Percentiles rank a stretch among this genome's conserved stretches.
Evolutionary conservation across 2,113 vertebrate species (phyloP).

Genomic region (Ptyas mucosa): DNA sequence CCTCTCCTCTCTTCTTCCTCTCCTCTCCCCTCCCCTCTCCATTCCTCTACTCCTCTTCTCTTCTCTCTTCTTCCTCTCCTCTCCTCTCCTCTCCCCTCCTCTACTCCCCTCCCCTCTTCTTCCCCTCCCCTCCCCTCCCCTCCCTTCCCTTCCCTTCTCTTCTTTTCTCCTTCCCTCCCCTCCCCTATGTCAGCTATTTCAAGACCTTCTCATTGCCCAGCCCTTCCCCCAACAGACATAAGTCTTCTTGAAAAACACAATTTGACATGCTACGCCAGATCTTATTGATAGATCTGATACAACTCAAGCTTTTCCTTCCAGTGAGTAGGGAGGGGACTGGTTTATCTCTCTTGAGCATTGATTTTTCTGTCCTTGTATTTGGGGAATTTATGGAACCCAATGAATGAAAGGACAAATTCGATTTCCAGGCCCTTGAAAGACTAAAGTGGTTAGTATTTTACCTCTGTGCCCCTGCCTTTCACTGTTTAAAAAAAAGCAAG

Average conservation of each 20-base stretch:
- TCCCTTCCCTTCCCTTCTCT: accelerated
- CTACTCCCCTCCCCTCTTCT: neutral
- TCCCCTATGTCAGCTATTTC: neutral
- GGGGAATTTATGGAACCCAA: slow-evolving; percentile 54
- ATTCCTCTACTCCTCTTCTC: no score
- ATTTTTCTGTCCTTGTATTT: slow-evolving; percentile 55
- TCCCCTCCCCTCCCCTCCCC: accelerated
- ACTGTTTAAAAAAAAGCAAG: neutral
- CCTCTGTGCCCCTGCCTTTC: neutral
- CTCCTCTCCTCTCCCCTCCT: no score
- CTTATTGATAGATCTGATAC: neutral
- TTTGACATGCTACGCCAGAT: slow-evolving; percentile 35
- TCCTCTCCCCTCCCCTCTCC: neutral
- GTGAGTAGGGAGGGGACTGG: slow-evolving; percentile 16
- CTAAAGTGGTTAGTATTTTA: slow-evolving; percentile 41
- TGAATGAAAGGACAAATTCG: slow-evolving; percentile 40
- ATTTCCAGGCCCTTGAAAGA: slow-evolving; percentile 48
- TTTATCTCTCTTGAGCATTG: slow-evolving; percentile 54
- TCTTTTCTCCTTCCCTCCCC: accelerated
- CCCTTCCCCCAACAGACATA: neutral
- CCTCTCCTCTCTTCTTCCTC: neutral
- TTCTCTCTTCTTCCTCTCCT: no score
- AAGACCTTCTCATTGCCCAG: neutral
- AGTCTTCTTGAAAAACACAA: slow-evolving; percentile 1
- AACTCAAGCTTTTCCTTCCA: slow-evolving; percentile 34